Conservation (phyloP, 2,113 vertebrate species). For the Ptychochromis oligacanthus region DNA sequence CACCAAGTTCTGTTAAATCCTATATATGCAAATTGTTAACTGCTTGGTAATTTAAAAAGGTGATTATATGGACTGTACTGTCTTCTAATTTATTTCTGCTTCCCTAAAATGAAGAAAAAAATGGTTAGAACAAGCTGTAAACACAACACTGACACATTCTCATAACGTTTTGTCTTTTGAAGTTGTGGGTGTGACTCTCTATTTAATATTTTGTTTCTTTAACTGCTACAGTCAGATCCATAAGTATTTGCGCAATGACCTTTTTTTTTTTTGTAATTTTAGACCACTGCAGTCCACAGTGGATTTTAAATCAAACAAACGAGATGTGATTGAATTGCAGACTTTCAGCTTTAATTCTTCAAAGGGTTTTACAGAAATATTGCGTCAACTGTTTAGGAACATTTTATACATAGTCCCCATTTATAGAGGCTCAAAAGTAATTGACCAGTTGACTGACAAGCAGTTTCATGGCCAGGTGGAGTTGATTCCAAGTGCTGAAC, state of each 20-base stretch:
- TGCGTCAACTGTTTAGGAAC: neutral
- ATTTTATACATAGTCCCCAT: neutral
- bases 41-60: too few relatives aligned
- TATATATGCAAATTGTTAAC: too few relatives aligned
- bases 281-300: neutral
- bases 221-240: neutral
- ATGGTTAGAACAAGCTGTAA: too few relatives aligned
- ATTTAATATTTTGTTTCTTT: neutral
- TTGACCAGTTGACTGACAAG: too few relatives aligned
- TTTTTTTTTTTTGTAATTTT: neutral
- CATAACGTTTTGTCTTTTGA: too few relatives aligned
- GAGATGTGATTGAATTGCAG: neutral
- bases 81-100: too few relatives aligned
- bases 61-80: too few relatives aligned
- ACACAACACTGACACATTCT: too few relatives aligned
- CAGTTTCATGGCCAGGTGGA: neutral
- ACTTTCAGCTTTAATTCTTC: neutral
- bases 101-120: too few relatives aligned
- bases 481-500: neutral
- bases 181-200: neutral
- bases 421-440: neutral
- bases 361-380: rapidly evolving
- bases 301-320: neutral
- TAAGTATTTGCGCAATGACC: neutral
- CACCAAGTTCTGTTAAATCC: too few relatives aligned